Base-by-base conservation (phyloP, 2,113 vertebrate species). In the Podocnemis expansa region DNA sequence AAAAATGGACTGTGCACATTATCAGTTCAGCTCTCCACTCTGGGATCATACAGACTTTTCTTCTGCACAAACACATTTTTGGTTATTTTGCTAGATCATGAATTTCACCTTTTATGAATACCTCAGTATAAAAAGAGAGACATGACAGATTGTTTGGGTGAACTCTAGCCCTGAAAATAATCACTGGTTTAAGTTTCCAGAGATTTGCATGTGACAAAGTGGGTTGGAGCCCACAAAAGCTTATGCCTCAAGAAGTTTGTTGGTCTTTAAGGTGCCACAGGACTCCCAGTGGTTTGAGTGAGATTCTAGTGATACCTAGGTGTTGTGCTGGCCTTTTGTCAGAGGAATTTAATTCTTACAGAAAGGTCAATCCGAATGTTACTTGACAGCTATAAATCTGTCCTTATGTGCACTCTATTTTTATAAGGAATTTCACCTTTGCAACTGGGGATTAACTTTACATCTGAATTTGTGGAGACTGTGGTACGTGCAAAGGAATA, bases 341-440 rank as follows among this genome's bases (percentile, higher is more conserved):
- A 51, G 29, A 9, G 47, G 47, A 27, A 1, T 63, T 51, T 86
- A 83, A 21, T 76, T 73, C 34, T 54, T 22, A 70, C 93, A 49
- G 22, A 83, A 41, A 83, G 52, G 38, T 67, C 92, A 76, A 81
- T 75, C 83, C 89, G 70, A 47, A 10, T 81, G 63, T 89, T 90
- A 54, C 11, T 80, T 75, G 63, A 13, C 58, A 84, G 52, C 76
- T 84, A 86, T 13, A n/a, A 14, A 31, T 27, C 13, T 75, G 29
- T 19, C 11, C 2, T 4, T 1, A 0, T 70, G 0, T 88, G 55
- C 25, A 21, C 54, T 81, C 76, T 10, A 2, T 63, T 92, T 80
- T 81, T 14, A 12, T 5, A 84, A 70, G 67, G 91, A 90, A 63
- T 73, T 70, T 47, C 84, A 54, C 70, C 76, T 96, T 90, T 88